Evolutionary conservation across 2,888 invertebrate species (phyloP), one percentile per base, ranked within the genome.

Genomic region (Pachymerium ferrugineum): DNA sequence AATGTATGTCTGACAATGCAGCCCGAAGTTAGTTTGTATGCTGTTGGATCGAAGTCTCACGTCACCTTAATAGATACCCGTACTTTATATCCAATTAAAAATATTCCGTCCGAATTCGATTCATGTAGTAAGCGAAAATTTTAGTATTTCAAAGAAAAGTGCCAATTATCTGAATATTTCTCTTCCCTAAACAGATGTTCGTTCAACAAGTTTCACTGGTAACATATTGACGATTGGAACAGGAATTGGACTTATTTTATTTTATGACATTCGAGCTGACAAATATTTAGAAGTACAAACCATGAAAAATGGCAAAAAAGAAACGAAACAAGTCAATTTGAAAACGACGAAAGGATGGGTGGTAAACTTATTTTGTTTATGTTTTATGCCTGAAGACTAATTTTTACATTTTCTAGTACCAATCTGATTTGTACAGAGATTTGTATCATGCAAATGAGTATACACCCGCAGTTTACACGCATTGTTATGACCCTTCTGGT

Each of bases 401-500:
- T 42, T 16, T 38, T 14, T 31, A 33, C 14, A 0, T 47, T 8
- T 47, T 71, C 12, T 81, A 93, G 93, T 92, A 91, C 83, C 92
- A 92, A 0, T 87, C 88, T 78, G 93, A 93, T 82, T 92, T 92
- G 78, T 92, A 89, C 78, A 88, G 90, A 76, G 92, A 93, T 78
- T 89, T 90, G 80, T 91, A 91, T 84, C 90, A 90, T 79, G 79
- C 80, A 62, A 89, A 91, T 74, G 92, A 93, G 83, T 94, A 96
- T 83, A 90, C 91, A 75, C 91, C 95, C 31, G 97, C 97, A 19
- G 94, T 97, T 80, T 97, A 97, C 84, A 96, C 97, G 1, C 97
- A 97, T 82, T 94, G 94, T 83, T 97, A 96, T 83, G 96, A 97
- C 83, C 88, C 89, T 78, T 92, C 91, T 77, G 94, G 96, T 14